Evolutionary conservation across 2,888 invertebrate genomes (phyloP).

Genomic region (Macrophya annulata): DNA sequence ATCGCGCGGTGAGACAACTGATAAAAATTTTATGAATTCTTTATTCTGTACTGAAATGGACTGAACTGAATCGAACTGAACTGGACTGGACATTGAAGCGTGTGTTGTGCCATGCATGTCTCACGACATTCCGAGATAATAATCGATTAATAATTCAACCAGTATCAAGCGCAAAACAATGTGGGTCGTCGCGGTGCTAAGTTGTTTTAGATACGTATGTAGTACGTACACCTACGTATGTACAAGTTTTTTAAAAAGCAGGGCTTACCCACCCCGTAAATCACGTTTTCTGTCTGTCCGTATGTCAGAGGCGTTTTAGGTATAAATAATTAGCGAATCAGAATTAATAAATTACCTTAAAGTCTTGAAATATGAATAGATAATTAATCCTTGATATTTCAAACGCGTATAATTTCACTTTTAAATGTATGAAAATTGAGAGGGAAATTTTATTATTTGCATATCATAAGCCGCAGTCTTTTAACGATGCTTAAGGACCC

Average conservation of each 20-base stretch:
- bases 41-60: background rate
- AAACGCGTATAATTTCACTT: background rate
- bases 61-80: no score
- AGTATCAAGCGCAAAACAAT: conserved; percentile 27
- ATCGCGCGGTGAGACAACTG: background rate
- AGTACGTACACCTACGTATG: background rate
- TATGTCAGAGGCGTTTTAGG: no score
- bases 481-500: background rate
- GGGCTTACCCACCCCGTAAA: background rate
- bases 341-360: background rate
- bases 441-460: background rate
- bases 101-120: conserved; percentile 27
- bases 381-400: background rate
- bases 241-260: background rate
- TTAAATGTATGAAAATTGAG: background rate
- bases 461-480: no score
- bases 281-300: background rate
- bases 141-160: conserved; percentile 36
- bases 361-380: background rate
- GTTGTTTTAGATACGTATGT: background rate
- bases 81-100: background rate
- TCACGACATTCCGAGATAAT: conserved; percentile 46
- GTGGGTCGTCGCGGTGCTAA: conserved; percentile 25
- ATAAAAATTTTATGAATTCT: background rate
- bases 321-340: background rate